phyloP scores from a whole-genome alignment of 2,113 vertebrate genomes.

The Cercopithecus mona region DNA sequence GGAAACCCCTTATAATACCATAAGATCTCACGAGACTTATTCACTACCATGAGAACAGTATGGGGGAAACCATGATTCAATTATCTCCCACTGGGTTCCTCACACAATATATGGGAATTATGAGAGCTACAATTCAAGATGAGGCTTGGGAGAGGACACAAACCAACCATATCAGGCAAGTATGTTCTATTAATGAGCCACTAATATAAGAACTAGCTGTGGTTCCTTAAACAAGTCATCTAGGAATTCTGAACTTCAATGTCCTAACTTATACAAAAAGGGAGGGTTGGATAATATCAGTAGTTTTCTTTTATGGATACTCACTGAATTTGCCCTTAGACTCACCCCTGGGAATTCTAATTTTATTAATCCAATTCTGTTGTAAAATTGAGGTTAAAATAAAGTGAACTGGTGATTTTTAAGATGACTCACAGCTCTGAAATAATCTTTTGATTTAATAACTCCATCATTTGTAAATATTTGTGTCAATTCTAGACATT shows the following conservation, averaged over 20 bases:
- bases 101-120: too few relatives aligned
- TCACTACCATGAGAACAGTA: too few relatives aligned
- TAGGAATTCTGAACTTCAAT: not conserved
- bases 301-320: not conserved
- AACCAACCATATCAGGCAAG: too few relatives aligned
- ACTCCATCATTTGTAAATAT: not conserved
- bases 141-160: too few relatives aligned
- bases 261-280: not conserved
- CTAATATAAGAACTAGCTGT: not conserved
- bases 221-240: not conserved
- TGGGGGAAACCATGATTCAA: too few relatives aligned
- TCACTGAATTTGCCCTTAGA: not conserved
- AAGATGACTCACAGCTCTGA: not conserved
- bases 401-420: conserved; percentile 4
- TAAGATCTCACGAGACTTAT: too few relatives aligned
- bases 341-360: not conserved
- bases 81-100: too few relatives aligned
- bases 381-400: not conserved
- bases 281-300: not conserved
- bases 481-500: not conserved
- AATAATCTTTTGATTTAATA: conserved; percentile 34
- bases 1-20: too few relatives aligned
- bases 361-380: not conserved
- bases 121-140: too few relatives aligned
- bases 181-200: not conserved